Evolutionary conservation across 2,888 invertebrate genomes (phyloP).

Genomic region (Eupithecia centaureata): DNA sequence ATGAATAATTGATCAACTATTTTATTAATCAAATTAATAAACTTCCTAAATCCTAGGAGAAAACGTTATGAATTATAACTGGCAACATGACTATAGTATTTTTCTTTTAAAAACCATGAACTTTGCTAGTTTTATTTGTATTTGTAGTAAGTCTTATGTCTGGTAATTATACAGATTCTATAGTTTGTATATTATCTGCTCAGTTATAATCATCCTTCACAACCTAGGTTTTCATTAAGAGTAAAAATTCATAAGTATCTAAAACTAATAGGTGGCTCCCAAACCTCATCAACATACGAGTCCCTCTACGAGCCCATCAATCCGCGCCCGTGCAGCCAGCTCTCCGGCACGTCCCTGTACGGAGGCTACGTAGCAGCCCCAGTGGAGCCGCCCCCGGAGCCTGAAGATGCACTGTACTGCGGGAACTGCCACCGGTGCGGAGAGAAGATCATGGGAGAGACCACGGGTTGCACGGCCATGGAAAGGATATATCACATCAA

Average conservation of each 20-base stretch:
- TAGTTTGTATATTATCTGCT: no score
- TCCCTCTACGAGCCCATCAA: slow-evolving; percentile 87
- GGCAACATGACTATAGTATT: no score
- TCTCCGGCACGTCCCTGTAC: slow-evolving; percentile 85
- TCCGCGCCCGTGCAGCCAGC: slow-evolving; percentile 84
- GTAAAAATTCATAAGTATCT: no score
- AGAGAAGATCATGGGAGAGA: slow-evolving; percentile 96
- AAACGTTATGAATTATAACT: no score
- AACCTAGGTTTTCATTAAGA: no score
- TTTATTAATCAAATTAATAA: no score
- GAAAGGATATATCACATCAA: slow-evolving; percentile 97
- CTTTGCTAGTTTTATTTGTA: no score
- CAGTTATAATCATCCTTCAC: no score
- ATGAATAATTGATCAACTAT: not conserved
- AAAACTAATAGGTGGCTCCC: slow-evolving; percentile 59
- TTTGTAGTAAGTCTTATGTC: no score
- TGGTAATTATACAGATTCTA: no score
- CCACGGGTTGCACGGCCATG: slow-evolving; percentile 98
- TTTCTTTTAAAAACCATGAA: no score
- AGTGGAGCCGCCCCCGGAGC: slow-evolving; percentile 91
- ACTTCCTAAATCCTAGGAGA: no score
- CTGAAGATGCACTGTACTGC: slow-evolving; percentile 87
- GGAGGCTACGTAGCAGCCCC: slow-evolving; percentile 87
- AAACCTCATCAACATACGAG: slow-evolving; percentile 87
- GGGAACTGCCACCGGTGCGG: slow-evolving; percentile 97